phyloP scores from a whole-genome alignment of 2,888 invertebrate species.

The Pseudococcus viburni region DNA sequence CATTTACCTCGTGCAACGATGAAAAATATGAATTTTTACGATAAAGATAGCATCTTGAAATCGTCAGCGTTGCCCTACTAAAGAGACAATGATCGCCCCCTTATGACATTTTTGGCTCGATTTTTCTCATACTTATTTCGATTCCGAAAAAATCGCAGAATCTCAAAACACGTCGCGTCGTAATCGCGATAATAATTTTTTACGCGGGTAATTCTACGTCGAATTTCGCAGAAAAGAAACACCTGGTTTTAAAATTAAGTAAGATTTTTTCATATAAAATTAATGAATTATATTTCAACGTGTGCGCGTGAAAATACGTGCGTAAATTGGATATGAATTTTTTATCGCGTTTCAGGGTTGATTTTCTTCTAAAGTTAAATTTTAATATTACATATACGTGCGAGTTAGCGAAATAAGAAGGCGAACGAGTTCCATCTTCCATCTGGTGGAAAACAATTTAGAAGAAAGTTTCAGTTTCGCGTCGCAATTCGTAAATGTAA shows the following conservation, averaged over 20 bases:
- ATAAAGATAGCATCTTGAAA: no score
- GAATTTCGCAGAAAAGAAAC: not conserved
- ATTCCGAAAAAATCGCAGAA: not conserved
- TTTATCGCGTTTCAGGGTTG: not conserved
- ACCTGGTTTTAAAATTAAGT: not conserved
- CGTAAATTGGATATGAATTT: slow-evolving; percentile 31
- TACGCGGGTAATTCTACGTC: not conserved
- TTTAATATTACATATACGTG: slow-evolving; percentile 10
- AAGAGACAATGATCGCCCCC: not conserved
- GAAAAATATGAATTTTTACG: no score
- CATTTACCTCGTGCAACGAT: no score
- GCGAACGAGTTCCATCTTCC: not conserved
- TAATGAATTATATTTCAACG: slow-evolving; percentile 23
- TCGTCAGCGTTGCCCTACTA: no score
- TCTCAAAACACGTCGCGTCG: not conserved
- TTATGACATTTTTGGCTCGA: not conserved
- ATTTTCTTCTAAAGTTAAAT: not conserved
- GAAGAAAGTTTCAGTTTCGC: slow-evolving; percentile 9
- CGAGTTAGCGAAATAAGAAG: not conserved
- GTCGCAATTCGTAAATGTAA: not conserved
- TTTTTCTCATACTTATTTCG: not conserved
- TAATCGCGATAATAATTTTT: not conserved
- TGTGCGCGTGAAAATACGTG: not conserved
- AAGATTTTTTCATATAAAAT: not conserved
- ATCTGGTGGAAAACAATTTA: slow-evolving; percentile 9